Evolutionary conservation across 2,113 vertebrate species (phyloP), one percentile per base, ranked within the genome.

Genomic region (Pogona vitticeps): DNA sequence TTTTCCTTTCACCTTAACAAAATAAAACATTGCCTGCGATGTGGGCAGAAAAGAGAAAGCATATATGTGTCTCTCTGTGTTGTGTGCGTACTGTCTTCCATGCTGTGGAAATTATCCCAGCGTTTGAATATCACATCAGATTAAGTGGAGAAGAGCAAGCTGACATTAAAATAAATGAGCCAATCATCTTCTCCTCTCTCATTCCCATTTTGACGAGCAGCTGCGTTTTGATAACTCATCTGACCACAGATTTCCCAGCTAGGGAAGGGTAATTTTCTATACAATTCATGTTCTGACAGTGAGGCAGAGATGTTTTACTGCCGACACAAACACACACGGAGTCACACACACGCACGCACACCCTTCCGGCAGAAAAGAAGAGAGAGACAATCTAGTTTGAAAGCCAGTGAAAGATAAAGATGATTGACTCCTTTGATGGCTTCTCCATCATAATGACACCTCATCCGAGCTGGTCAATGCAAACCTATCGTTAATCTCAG

Each of bases 401-500:
- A 85, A 82, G 13, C 88, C 80, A 71, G 42, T 0, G 0, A 1
- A 2, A 63, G 7, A 83, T 82, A 79, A 84, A 86, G 84, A 91
- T n/a, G 14, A 52, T 42, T 12, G 83, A 78, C n/a, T 86, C 31
- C 63, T 78, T 77, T 82, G 18, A 90, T 20, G 83, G 73, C 21
- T 89, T 86, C 83, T 84, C 85, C 88, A 91, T 84, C 84, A 13
- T 46, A 40, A 38, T 80, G 68, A 26, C 73, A 88, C 85, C 91
- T 91, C 84, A 58, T 88, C 81, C 81, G 38, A 65, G 63, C 3
- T 67, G 1, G 38, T 72, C 82, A 33, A 38, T 61, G 63, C 33
- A 87, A 88, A 88, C 91, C 65, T 38, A 18, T 88, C 1, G 67
- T 89, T 91, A 92, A 94, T 92, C 93, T 86, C 73, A 75, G 40